Percentiles rank a stretch among this genome's conserved stretches.
These are phyloP conservation scores for Himalopsyche phryganea DNA, from an alignment of 1,140 invertebrate species.

Conservation along the genomic window DNA sequence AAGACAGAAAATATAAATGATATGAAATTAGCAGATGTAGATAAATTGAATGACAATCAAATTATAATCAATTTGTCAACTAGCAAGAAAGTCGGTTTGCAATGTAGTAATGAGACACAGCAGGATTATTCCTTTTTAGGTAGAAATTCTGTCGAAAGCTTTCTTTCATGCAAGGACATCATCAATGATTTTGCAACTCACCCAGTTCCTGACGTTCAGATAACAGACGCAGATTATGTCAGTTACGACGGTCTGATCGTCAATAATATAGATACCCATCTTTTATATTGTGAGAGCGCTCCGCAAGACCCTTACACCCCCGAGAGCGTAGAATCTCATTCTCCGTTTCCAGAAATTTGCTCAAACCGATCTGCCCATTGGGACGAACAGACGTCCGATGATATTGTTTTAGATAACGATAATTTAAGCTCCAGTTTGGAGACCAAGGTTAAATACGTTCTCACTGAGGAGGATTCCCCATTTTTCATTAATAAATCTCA, in stretches of 20 bases:
- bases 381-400: slow-evolving; percentile 29
- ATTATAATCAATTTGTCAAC: too few relatives aligned
- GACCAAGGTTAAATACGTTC: slow-evolving; percentile 20
- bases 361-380: slow-evolving; percentile 33
- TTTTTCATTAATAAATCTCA: slow-evolving; percentile 26
- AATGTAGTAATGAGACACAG: slow-evolving; percentile 31
- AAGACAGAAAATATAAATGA: not conserved
- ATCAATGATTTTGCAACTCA: not conserved
- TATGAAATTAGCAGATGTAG: slow-evolving; percentile 4
- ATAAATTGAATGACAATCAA: not conserved
- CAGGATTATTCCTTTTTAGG: slow-evolving; percentile 23
- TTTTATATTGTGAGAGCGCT: slow-evolving; percentile 41
- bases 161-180: slow-evolving; percentile 17
- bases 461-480: slow-evolving; percentile 14
- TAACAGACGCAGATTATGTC: slow-evolving; percentile 51
- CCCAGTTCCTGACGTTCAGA: slow-evolving; percentile 49
- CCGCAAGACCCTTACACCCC: slow-evolving; percentile 71
- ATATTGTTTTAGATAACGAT: slow-evolving; percentile 33
- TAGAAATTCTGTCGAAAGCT: slow-evolving; percentile 13
- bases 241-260: slow-evolving; percentile 49
- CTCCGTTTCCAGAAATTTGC: slow-evolving; percentile 56
- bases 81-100: slow-evolving; percentile 12
- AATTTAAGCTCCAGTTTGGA: slow-evolving; percentile 32
- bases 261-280: slow-evolving; percentile 53
- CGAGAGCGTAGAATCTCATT: slow-evolving; percentile 71